phyloP scores from a whole-genome alignment of 2,888 invertebrate genomes.

The Digitonthophagus gazella region DNA sequence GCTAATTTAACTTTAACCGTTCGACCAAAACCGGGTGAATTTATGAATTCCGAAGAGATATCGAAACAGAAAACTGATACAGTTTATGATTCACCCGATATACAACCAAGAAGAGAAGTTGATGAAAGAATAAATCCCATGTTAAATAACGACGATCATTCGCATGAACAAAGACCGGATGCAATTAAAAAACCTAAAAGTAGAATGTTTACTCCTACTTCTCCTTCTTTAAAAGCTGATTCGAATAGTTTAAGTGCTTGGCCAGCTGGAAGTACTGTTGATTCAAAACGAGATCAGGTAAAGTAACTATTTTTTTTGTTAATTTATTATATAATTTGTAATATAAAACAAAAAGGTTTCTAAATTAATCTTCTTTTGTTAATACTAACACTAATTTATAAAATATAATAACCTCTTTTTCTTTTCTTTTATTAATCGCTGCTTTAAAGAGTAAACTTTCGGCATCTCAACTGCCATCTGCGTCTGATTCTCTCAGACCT shows the following conservation, averaged over 20 bases:
- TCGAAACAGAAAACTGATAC: slow-evolving; percentile 43
- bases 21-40: slow-evolving; percentile 74
- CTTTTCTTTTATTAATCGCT: slow-evolving; percentile 34
- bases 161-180: slow-evolving; percentile 64
- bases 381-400: background rate
- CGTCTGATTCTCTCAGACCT: slow-evolving; percentile 45
- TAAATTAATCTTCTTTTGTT: background rate
- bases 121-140: slow-evolving; percentile 45
- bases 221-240: slow-evolving; percentile 40
- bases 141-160: slow-evolving; percentile 60
- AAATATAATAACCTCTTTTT: background rate
- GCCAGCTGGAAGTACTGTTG: slow-evolving; percentile 40
- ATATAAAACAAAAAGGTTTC: background rate
- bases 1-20: slow-evolving; percentile 80
- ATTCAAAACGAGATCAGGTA: slow-evolving; percentile 36
- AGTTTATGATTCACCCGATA: slow-evolving; percentile 41
- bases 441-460: slow-evolving; percentile 46
- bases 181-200: slow-evolving; percentile 41
- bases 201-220: slow-evolving; percentile 44
- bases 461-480: slow-evolving; percentile 44
- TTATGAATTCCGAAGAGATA: slow-evolving; percentile 78
- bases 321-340: background rate
- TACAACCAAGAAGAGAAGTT: slow-evolving; percentile 42
- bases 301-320: background rate
- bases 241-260: slow-evolving; percentile 40